Evolutionary conservation across 1,140 invertebrate genomes (phyloP).

Genomic region (Euborellia annulipes): DNA sequence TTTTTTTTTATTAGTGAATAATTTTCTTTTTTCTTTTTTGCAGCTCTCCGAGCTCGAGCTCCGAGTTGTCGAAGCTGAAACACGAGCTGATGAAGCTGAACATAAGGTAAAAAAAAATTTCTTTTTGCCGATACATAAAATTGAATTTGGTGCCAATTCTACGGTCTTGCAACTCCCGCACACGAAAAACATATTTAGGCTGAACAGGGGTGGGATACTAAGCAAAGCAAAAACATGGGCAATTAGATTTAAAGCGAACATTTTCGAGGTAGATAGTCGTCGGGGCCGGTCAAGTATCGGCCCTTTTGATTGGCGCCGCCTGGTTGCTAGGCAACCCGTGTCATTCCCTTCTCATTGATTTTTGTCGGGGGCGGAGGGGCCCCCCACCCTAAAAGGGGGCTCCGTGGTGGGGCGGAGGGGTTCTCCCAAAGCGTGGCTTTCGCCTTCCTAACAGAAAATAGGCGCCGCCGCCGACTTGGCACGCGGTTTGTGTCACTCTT

Average conservation of each 20-base stretch:
- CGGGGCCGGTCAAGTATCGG: neutral
- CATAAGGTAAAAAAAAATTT: slow-evolving; percentile 56
- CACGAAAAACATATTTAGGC: neutral
- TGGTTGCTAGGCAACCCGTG: slow-evolving; percentile 8
- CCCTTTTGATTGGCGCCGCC: slow-evolving; percentile 1
- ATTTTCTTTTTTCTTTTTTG: slow-evolving; percentile 37
- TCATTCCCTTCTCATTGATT: slow-evolving; percentile 10
- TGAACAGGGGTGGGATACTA: neutral
- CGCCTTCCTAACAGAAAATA: neutral
- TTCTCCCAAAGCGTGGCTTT: neutral
- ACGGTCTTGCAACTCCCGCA: neutral
- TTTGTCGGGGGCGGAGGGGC: slow-evolving; percentile 6
- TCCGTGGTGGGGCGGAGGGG: slow-evolving; percentile 3
- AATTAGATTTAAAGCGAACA: neutral
- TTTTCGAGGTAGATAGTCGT: neutral
- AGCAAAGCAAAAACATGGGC: neutral
- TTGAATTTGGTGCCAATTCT: neutral
- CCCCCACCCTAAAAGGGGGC: neutral
- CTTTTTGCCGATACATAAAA: neutral
- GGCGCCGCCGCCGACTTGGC: neutral
- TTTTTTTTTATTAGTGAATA: neutral
- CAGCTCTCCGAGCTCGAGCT: slow-evolving; percentile 84
- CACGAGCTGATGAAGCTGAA: slow-evolving; percentile 75
- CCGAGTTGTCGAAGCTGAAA: slow-evolving; percentile 75
- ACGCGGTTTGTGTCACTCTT: slow-evolving; percentile 1